These are phyloP conservation scores for Dufourea novaeangliae DNA, from an alignment of 1,140 invertebrate species.

Conservation along the genomic window DNA sequence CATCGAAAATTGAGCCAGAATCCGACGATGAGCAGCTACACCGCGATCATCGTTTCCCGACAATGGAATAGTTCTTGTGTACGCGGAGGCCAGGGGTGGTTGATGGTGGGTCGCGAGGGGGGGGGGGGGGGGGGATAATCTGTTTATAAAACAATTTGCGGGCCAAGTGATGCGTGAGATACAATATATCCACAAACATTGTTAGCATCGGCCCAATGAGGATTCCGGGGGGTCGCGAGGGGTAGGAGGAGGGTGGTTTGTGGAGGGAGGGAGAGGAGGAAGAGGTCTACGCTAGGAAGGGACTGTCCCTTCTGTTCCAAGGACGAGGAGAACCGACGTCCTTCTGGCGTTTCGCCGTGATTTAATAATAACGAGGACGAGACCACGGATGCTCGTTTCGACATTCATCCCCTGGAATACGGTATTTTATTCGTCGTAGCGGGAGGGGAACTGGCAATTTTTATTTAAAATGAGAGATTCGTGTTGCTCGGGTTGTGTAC, in stretches of 20 bases:
- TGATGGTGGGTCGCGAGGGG: conserved; percentile 43
- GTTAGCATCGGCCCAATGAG: conserved; percentile 82
- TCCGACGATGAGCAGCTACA: background rate
- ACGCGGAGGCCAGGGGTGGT: background rate
- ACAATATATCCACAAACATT: conserved; percentile 83
- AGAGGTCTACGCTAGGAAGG: conserved; percentile 19
- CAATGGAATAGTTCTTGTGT: conserved; percentile 44
- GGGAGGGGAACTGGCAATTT: background rate
- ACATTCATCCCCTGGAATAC: background rate
- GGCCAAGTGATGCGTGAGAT: conserved; percentile 82
- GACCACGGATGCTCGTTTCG: conserved; percentile 2
- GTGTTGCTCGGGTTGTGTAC: too few relatives aligned
- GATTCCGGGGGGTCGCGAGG: conserved; percentile 75
- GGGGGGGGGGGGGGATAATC: conserved; percentile 73
- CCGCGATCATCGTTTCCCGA: background rate
- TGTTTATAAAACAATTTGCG: conserved; percentile 83
- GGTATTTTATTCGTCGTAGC: background rate
- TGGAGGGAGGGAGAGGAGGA: background rate
- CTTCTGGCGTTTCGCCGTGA: conserved; percentile 64
- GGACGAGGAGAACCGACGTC: conserved; percentile 23
- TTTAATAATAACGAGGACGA: conserved; percentile 61
- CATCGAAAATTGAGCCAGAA: conserved; percentile 21
- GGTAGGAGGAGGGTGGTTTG: conserved; percentile 19
- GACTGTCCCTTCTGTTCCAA: conserved; percentile 52
- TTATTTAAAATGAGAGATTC: background rate